These are phyloP conservation scores for Saturnia japonica DNA, from an alignment of 2,888 invertebrate species.

Conservation along the genomic window DNA sequence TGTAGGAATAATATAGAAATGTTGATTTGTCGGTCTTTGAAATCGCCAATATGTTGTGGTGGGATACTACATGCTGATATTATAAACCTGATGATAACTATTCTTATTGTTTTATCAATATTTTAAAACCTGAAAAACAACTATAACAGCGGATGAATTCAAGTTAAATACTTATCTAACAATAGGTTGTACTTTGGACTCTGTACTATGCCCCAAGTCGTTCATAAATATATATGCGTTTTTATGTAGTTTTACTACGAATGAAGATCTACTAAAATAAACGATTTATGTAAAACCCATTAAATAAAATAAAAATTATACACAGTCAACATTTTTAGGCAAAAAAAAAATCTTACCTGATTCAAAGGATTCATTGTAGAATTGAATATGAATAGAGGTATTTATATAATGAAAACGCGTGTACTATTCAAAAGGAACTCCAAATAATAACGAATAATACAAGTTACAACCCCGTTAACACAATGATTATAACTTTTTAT, in stretches of 20 bases:
- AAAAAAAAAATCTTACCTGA: conserved; percentile 48
- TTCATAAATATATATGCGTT: background rate
- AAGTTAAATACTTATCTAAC: conserved; percentile 5
- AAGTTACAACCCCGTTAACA: too few relatives aligned
- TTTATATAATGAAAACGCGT: background rate
- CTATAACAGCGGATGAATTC: background rate
- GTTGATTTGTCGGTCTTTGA: too few relatives aligned
- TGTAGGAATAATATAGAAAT: too few relatives aligned
- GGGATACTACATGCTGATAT: too few relatives aligned
- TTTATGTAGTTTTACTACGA: background rate
- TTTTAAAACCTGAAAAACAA: background rate
- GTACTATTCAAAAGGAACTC: background rate
- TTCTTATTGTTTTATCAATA: background rate
- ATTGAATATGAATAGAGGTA: background rate
- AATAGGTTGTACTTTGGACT: conserved; percentile 46
- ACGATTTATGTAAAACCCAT: background rate
- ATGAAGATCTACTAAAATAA: background rate
- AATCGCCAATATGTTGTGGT: too few relatives aligned
- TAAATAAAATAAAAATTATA: conserved; percentile 10
- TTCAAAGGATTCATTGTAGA: conserved; percentile 56
- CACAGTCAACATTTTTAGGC: background rate
- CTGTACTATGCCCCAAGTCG: conserved; percentile 17
- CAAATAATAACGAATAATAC: background rate
- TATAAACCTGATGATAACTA: background rate
- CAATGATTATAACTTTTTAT: too few relatives aligned